A percentile compares a stretch with the other conserved stretches of the same genome.
Conservation (phyloP, 2,797 vertebrate species). For the Macropodus opercularis region DNA sequence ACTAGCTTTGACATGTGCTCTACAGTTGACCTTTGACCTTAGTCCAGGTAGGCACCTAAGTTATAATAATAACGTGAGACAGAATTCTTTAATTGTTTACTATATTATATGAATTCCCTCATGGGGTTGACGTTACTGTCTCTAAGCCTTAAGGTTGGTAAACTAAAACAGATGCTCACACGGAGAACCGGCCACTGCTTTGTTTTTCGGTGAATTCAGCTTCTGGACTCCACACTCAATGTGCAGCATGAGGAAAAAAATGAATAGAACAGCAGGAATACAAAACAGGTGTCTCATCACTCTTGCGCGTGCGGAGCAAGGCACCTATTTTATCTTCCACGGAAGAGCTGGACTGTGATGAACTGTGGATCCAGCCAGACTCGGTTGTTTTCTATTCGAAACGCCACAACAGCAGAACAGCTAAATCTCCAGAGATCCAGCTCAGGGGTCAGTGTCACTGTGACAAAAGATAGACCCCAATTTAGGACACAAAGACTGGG, state of each 20-base stretch:
- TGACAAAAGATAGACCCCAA: conserved; percentile 70
- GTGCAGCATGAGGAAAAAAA: conserved; percentile 8
- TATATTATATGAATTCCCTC: conserved; percentile 17
- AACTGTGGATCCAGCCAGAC: conserved; percentile 56
- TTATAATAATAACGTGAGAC: conserved; percentile 19
- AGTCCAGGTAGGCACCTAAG: background rate
- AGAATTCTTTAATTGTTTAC: conserved; percentile 2
- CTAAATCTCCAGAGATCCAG: conserved; percentile 55
- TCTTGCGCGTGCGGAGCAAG: conserved; percentile 25
- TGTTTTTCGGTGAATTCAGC: conserved; percentile 40
- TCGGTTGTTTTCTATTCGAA: conserved; percentile 43
- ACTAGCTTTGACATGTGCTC: conserved; percentile 1
- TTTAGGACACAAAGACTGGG: conserved; percentile 72
- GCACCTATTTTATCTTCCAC: conserved; percentile 43
- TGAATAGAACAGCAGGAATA: background rate
- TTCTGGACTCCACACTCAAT: conserved; percentile 34
- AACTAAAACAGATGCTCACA: conserved; percentile 45
- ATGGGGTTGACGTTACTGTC: conserved; percentile 33
- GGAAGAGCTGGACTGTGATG: conserved; percentile 48
- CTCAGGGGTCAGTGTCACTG: conserved; percentile 44
- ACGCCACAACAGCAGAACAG: conserved; percentile 56
- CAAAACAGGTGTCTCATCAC: conserved; percentile 26
- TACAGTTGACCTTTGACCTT: conserved; percentile 13
- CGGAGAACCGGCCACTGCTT: conserved; percentile 43
- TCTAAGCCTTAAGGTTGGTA: conserved; percentile 19